Evolutionary conservation across 2,113 vertebrate species (phyloP).

Genomic region (Pluvialis apricaria): DNA sequence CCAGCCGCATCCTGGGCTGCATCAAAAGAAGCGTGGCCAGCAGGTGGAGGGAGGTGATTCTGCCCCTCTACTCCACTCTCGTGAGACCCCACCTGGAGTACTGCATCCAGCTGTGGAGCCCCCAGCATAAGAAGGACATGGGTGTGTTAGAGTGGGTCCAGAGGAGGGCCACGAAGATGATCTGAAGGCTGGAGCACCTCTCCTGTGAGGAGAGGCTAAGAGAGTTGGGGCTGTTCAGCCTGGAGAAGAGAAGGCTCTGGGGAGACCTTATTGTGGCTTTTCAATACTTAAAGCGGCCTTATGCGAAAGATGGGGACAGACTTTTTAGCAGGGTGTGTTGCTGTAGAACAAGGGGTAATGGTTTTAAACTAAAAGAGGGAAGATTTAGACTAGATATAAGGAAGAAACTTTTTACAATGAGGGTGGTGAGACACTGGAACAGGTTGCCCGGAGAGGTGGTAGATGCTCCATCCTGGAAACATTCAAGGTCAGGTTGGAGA

Average conservation of each 20-base stretch:
- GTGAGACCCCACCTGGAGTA: not conserved
- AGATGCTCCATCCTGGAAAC: not conserved
- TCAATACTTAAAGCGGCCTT: not conserved
- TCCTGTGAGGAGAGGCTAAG: accelerated
- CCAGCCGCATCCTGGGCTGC: accelerated
- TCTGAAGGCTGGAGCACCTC: not conserved
- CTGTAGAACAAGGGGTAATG: not conserved
- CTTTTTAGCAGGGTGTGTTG: not conserved
- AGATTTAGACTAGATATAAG: not conserved
- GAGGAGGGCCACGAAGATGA: not conserved
- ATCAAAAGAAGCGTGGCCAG: accelerated
- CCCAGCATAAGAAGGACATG: accelerated
- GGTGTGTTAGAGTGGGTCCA: accelerated
- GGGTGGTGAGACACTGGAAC: not conserved
- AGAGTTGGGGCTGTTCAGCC: not conserved
- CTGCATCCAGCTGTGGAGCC: not conserved
- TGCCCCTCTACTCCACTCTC: not conserved
- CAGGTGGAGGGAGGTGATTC: not conserved
- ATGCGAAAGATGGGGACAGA: not conserved
- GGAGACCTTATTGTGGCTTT: not conserved
- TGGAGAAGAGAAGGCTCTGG: not conserved
- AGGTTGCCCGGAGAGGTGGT: not conserved
- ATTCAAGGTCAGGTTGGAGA: not conserved
- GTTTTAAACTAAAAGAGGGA: not conserved
- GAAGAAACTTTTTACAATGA: not conserved